A percentile compares a stretch with the other conserved stretches of the same genome.
phyloP scores from a whole-genome alignment of 1,140 invertebrate genomes.

The Dysdera silvatica region DNA sequence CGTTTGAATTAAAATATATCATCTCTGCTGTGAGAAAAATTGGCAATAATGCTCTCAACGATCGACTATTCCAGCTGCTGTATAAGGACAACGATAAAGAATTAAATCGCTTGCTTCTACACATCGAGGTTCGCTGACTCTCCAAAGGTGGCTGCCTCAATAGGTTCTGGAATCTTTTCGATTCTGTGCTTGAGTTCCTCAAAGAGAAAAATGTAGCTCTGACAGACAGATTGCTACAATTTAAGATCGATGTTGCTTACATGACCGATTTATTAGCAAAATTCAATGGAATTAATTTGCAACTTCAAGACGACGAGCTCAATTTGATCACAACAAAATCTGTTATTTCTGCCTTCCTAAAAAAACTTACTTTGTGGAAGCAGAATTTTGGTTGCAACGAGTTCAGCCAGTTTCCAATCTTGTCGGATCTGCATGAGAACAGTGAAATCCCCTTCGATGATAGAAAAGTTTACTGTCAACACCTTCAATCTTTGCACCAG shows the following conservation, averaged over 20 bases:
- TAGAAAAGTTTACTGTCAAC: background rate
- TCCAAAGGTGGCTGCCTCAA: too few species aligned
- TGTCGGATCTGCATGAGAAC: background rate
- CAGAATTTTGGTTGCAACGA: background rate
- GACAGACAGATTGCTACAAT: background rate
- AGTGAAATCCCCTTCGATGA: background rate
- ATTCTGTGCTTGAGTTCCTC: background rate
- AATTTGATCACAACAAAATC: background rate
- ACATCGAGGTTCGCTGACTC: too few species aligned
- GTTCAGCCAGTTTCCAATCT: background rate
- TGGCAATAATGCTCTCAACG: too few species aligned
- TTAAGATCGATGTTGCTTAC: background rate
- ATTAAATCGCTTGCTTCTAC: too few species aligned
- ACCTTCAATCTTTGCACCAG: background rate
- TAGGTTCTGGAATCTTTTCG: too few species aligned
- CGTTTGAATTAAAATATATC: background rate
- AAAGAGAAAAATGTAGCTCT: background rate
- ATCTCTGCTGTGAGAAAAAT: too few species aligned
- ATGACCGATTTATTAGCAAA: too few species aligned
- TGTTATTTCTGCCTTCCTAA: background rate
- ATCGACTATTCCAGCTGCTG: too few species aligned
- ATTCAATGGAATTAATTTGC: conserved; percentile 1
- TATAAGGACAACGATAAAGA: too few species aligned
- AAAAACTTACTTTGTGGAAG: background rate
- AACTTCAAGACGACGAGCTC: background rate